Conservation (phyloP, 2,888 invertebrate genomes). For the Matsumyia berberina region DNA sequence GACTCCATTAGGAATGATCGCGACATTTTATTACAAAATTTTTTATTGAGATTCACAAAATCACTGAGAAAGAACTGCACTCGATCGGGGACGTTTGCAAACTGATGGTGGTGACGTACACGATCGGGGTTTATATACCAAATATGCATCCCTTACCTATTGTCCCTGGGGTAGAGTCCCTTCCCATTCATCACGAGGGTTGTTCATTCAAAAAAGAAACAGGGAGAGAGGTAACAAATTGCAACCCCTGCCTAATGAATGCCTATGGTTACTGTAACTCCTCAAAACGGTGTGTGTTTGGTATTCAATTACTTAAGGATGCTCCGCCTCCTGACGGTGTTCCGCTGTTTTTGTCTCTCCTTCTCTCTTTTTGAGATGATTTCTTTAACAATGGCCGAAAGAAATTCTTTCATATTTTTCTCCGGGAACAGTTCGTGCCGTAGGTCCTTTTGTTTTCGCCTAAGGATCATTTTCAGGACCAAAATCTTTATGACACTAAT, state of each 20-base stretch:
- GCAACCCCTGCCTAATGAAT: constrained; percentile 69
- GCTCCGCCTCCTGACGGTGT: constrained; percentile 67
- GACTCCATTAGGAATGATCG: constrained; percentile 93
- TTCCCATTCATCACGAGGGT: constrained; percentile 60
- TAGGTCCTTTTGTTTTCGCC: constrained; percentile 54
- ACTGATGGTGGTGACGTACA: constrained; percentile 64
- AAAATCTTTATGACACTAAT: constrained; percentile 65
- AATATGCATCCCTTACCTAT: constrained; percentile 36
- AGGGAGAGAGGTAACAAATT: constrained; percentile 60
- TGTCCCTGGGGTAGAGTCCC: constrained; percentile 22
- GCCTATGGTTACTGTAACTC: constrained; percentile 58
- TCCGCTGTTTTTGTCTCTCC: constrained; percentile 4
- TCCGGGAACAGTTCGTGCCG: constrained; percentile 54
- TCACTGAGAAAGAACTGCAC: constrained; percentile 56
- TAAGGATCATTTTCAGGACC: not conserved
- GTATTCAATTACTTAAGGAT: constrained; percentile 73
- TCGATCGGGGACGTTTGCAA: constrained; percentile 68
- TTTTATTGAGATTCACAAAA: constrained; percentile 32
- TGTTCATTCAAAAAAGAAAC: constrained; percentile 56
- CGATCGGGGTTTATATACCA: constrained; percentile 75
- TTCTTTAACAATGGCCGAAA: constrained; percentile 51
- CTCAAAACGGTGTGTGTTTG: constrained; percentile 46
- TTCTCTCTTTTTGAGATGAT: constrained; percentile 23
- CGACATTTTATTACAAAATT: constrained; percentile 86
- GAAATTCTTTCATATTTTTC: constrained; percentile 51